phyloP scores from a whole-genome alignment of 2,888 invertebrate genomes.

The Pyrochroa serraticornis region DNA sequence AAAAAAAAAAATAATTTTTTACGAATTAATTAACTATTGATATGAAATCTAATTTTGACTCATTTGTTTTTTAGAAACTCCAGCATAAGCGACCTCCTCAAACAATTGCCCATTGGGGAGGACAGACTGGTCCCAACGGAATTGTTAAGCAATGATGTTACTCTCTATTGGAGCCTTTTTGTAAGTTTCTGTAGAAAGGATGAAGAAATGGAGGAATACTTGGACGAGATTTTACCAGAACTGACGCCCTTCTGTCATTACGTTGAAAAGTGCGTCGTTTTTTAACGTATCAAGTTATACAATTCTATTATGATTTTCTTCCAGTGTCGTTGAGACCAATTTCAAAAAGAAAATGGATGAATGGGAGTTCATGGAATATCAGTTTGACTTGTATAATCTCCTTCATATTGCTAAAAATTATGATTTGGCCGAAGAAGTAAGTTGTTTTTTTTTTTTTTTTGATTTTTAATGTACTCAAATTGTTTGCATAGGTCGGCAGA shows the following conservation, averaged over 20 bases:
- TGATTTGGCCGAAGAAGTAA: slow-evolving; percentile 66
- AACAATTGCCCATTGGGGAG: slow-evolving; percentile 53
- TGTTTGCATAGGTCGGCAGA: too few relatives aligned
- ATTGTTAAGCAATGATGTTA: slow-evolving; percentile 56
- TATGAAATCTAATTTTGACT: too few relatives aligned
- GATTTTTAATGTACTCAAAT: too few relatives aligned
- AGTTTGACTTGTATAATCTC: slow-evolving; percentile 63
- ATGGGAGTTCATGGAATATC: slow-evolving; percentile 50
- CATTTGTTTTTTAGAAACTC: slow-evolving; percentile 49
- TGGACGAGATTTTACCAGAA: slow-evolving; percentile 63
- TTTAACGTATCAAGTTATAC: background rate
- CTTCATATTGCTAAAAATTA: slow-evolving; percentile 61
- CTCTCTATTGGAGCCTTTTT: slow-evolving; percentile 64
- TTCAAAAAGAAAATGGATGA: slow-evolving; percentile 35
- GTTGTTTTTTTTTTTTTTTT: slow-evolving; percentile 32
- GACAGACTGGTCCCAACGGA: slow-evolving; percentile 57
- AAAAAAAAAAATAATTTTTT: too few relatives aligned
- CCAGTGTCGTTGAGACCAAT: slow-evolving; percentile 29
- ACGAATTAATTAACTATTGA: too few relatives aligned
- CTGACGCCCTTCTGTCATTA: slow-evolving; percentile 62
- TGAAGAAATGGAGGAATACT: slow-evolving; percentile 55
- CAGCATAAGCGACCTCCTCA: slow-evolving; percentile 51
- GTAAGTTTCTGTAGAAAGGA: slow-evolving; percentile 54
- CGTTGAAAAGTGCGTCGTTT: slow-evolving; percentile 55
- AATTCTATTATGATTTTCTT: slow-evolving; percentile 1